Percentiles rank a stretch among this genome's conserved stretches.
These are phyloP conservation scores for Gandaritis pyraliata DNA, from an alignment of 2,888 invertebrate species.

Conservation along the genomic window DNA sequence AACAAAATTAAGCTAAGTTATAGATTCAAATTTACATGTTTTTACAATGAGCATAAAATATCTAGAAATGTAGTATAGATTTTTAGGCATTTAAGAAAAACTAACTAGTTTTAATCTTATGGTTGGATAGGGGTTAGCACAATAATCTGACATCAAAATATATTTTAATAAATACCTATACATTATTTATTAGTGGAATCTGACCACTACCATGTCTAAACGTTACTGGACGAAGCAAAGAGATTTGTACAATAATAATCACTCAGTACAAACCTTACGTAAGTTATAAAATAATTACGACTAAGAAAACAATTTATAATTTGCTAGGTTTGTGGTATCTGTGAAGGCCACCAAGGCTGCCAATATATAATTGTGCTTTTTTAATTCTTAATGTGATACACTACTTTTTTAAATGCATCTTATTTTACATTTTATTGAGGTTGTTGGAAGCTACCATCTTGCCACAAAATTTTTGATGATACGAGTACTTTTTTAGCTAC, in stretches of 20 bases:
- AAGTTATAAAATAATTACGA: conserved; percentile 8
- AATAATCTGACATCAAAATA: too few species aligned
- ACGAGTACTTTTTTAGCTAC: too few species aligned
- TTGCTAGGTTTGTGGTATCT: not conserved
- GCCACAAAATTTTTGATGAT: too few species aligned
- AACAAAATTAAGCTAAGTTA: conserved; percentile 8
- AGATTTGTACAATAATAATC: conserved; percentile 37
- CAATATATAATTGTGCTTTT: too few species aligned
- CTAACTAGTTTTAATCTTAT: not conserved
- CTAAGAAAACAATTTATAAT: conserved; percentile 1
- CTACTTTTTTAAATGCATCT: too few species aligned
- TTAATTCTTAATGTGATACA: too few species aligned
- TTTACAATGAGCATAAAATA: conserved; percentile 17
- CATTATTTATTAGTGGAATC: not conserved
- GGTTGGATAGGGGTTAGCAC: too few species aligned
- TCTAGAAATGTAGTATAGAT: not conserved
- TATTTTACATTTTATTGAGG: too few species aligned
- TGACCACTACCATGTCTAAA: not conserved
- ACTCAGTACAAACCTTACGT: conserved; percentile 24
- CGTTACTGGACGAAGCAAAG: conserved; percentile 34
- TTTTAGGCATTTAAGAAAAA: not conserved
- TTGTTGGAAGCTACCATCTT: too few species aligned
- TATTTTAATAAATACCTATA: too few species aligned
- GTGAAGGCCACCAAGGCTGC: too few species aligned
- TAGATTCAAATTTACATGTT: conserved; percentile 20